These are phyloP conservation scores for Eurypyga helias DNA, from an alignment of 2,113 vertebrate species.

Conservation along the genomic window DNA sequence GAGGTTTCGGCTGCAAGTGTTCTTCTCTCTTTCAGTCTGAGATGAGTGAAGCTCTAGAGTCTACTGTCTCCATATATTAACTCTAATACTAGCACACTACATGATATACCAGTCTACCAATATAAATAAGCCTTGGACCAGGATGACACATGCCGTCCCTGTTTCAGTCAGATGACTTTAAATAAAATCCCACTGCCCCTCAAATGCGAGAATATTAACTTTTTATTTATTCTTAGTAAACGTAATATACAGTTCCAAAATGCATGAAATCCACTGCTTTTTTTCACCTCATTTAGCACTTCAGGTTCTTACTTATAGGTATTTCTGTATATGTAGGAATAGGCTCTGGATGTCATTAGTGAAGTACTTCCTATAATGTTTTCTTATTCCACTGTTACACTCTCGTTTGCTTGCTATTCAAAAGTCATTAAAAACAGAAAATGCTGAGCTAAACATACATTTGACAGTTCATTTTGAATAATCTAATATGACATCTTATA, in stretches of 20 bases:
- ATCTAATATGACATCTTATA: not conserved
- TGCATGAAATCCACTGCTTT: not conserved
- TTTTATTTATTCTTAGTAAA: not conserved
- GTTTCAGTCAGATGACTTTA: not conserved
- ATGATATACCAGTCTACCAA: not conserved
- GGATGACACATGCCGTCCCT: not conserved
- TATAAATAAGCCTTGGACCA: not conserved
- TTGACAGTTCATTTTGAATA: conserved; percentile 6
- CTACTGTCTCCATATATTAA: not conserved
- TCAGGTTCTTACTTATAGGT: not conserved
- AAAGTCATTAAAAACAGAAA: not conserved
- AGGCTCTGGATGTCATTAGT: not conserved
- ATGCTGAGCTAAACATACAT: not conserved
- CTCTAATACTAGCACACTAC: not conserved
- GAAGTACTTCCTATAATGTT: not conserved
- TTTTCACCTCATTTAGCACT: not conserved
- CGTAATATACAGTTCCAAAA: not conserved
- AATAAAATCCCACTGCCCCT: not conserved
- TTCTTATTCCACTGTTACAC: not conserved
- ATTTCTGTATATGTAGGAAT: not conserved
- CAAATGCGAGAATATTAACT: not conserved
- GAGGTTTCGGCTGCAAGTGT: not conserved
- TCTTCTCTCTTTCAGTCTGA: not conserved
- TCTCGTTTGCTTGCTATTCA: not conserved
- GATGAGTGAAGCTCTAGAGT: not conserved